Percentiles rank a stretch among this genome's conserved stretches.
phyloP scores from a whole-genome alignment of 1,140 invertebrate genomes.

The Leucophenga varia region DNA sequence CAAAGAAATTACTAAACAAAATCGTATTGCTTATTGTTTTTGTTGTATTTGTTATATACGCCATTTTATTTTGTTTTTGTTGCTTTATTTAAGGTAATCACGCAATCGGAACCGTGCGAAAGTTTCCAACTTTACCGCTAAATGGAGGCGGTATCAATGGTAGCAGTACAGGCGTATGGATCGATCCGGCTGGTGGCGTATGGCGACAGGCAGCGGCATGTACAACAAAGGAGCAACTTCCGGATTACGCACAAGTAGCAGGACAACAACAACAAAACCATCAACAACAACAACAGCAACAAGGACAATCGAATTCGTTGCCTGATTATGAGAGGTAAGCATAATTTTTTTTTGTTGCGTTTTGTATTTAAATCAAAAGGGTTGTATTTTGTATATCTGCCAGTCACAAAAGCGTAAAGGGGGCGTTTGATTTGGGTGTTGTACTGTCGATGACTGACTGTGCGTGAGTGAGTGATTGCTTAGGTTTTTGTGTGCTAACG shows the following conservation, averaged over 20 bases:
- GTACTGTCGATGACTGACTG: neutral
- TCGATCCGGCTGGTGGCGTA: slow-evolving; percentile 55
- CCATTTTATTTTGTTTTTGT: slow-evolving; percentile 11
- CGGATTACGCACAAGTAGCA: slow-evolving; percentile 54
- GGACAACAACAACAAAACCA: slow-evolving; percentile 31
- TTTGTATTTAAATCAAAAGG: no score
- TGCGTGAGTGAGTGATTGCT: neutral
- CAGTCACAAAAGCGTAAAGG: no score
- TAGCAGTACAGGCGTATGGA: slow-evolving; percentile 44
- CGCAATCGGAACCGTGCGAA: slow-evolving; percentile 56
- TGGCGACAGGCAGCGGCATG: slow-evolving; percentile 42
- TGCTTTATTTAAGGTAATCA: slow-evolving; percentile 54
- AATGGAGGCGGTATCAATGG: slow-evolving; percentile 30
- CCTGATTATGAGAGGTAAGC: slow-evolving; percentile 56
- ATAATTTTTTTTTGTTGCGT: no score
- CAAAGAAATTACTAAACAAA: slow-evolving; percentile 21
- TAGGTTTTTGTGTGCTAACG: slow-evolving; percentile 41
- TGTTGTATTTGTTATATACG: neutral
- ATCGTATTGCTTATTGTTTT: slow-evolving; percentile 9
- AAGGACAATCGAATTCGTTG: slow-evolving; percentile 30
- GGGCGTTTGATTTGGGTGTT: no score
- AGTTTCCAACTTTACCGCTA: slow-evolving; percentile 55
- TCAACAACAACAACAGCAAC: slow-evolving; percentile 5
- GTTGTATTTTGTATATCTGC: no score
- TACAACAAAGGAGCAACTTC: slow-evolving; percentile 53